Percentiles rank a stretch among this genome's conserved stretches.
Conservation (phyloP, 2,888 invertebrate species). For the Macrosoma leucophasiata region DNA sequence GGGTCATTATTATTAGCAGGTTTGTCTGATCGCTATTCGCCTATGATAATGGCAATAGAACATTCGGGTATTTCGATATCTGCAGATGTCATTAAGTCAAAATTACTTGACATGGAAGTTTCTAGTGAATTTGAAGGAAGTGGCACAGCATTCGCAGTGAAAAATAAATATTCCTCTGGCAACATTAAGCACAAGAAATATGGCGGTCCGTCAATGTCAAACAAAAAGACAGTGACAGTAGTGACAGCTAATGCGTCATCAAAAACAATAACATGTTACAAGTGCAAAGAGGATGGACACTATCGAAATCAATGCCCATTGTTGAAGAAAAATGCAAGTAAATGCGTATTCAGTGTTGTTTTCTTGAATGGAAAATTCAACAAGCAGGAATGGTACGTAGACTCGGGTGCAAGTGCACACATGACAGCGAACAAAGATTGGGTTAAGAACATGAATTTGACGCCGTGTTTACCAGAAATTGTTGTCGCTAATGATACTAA, state of each 20-base stretch:
- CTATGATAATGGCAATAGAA: conserved; percentile 11
- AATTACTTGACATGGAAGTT: conserved; percentile 5
- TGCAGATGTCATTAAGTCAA: conserved; percentile 12
- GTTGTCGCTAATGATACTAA: conserved; percentile 13
- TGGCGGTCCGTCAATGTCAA: too few relatives aligned
- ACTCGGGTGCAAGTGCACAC: conserved; percentile 18
- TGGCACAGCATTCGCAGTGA: neutral
- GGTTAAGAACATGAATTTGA: conserved; percentile 12
- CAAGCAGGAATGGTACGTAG: neutral
- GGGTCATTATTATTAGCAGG: conserved; percentile 22
- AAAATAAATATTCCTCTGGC: neutral
- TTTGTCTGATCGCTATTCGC: conserved; percentile 14
- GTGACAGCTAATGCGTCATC: neutral
- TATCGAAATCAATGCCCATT: conserved; percentile 2
- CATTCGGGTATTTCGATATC: conserved; percentile 8
- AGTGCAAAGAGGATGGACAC: neutral
- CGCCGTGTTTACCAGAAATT: conserved; percentile 13
- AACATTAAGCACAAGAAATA: conserved; percentile 1
- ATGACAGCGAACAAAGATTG: conserved; percentile 20
- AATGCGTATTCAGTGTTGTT: conserved; percentile 1
- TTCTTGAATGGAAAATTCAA: neutral
- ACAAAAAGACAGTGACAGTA: too few relatives aligned
- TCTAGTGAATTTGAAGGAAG: neutral
- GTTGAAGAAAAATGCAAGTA: neutral
- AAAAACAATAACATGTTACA: conserved; percentile 9